phyloP scores from a whole-genome alignment of 53 echinoderm and acorn worm genomes.

The Paelopatides confundens region DNA sequence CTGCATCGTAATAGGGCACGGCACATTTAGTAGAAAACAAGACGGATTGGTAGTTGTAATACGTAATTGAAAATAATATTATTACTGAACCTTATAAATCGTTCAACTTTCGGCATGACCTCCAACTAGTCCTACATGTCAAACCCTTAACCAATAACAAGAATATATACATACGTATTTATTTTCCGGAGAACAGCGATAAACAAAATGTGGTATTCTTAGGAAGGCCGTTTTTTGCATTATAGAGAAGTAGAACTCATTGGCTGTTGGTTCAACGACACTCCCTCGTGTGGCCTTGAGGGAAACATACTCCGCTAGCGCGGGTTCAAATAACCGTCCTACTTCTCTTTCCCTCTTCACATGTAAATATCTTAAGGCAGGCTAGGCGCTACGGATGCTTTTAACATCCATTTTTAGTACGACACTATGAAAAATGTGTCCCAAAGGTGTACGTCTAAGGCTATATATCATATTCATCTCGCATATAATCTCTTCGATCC shows the following conservation, averaged over 20 bases:
- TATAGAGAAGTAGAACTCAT: constrained; percentile 22
- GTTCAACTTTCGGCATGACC: no score
- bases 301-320: constrained; percentile 17
- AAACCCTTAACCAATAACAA: no score
- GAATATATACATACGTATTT: no score
- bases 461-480: constrained; percentile 12
- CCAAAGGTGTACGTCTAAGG: constrained; percentile 10
- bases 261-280: constrained; percentile 37
- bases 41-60: no score
- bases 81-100: no score
- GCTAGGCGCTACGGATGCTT: constrained; percentile 13
- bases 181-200: not conserved
- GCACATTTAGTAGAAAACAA: no score
- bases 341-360: not conserved
- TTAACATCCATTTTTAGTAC: not conserved
- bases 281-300: constrained; percentile 41
- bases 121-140: no score
- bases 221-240: constrained; percentile 24
- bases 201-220: not conserved
- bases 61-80: no score
- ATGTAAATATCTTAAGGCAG: constrained; percentile 18
- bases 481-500: constrained; percentile 4
- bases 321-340: constrained; percentile 30
- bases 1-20: no score
- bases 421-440: not conserved